Evolutionary conservation across 2,888 invertebrate species (phyloP).

Genomic region (Smittia aterrima): DNA sequence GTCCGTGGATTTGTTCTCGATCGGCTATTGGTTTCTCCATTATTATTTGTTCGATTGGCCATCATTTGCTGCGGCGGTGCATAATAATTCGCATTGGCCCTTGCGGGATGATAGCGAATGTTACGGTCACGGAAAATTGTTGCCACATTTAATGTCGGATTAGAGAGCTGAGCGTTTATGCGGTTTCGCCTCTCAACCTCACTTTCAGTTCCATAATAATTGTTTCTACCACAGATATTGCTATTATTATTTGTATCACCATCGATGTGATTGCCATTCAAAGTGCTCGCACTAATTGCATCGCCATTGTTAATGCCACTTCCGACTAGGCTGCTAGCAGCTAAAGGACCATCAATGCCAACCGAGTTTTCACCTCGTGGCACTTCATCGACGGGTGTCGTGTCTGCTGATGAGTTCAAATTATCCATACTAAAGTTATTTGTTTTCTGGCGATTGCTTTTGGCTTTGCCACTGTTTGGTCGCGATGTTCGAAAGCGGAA

Average conservation of each 20-base stretch:
- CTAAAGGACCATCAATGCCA: not conserved
- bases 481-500: conserved; percentile 42
- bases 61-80: conserved; percentile 21
- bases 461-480: conserved; percentile 34
- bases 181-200: conserved; percentile 53
- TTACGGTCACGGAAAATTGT: conserved; percentile 51
- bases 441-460: conserved; percentile 42
- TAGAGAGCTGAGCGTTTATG: conserved; percentile 51
- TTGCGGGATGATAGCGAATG: conserved; percentile 47
- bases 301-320: conserved; percentile 30
- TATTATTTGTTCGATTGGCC: conserved; percentile 19
- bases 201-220: conserved; percentile 48
- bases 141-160: conserved; percentile 46
- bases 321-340: conserved; percentile 39
- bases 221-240: conserved; percentile 40
- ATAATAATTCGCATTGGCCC: conserved; percentile 44
- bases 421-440: conserved; percentile 43
- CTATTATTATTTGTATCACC: conserved; percentile 43
- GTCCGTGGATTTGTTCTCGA: conserved; percentile 51
- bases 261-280: conserved; percentile 38
- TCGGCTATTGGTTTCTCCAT: conserved; percentile 43
- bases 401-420: conserved; percentile 44
- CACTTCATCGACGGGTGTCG: conserved; percentile 9
- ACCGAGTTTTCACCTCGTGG: not conserved
- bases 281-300: conserved; percentile 39